A percentile compares a stretch with the other conserved stretches of the same genome.
Evolutionary conservation across 1,140 invertebrate genomes (phyloP).

Genomic region (Thaumatotibia leucotreta): DNA sequence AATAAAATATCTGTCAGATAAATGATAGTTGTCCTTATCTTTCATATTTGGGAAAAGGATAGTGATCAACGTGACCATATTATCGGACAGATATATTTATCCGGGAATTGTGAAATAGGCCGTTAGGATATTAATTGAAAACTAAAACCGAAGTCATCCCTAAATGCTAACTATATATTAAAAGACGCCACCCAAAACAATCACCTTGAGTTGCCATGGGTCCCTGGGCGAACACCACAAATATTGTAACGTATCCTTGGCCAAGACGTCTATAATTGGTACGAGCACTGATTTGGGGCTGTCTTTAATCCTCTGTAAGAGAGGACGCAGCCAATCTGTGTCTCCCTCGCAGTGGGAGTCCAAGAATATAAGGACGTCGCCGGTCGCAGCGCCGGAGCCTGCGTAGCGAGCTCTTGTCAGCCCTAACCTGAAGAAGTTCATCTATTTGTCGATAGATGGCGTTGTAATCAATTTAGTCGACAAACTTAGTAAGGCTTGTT

Average conservation of each 20-base stretch:
- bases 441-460: not conserved
- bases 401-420: conserved; percentile 80
- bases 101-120: too few relatives aligned
- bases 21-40: too few relatives aligned
- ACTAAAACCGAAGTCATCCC: too few relatives aligned
- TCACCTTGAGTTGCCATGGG: too few relatives aligned
- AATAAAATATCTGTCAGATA: too few relatives aligned
- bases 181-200: conserved; percentile 85
- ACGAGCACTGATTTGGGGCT: conserved; percentile 86
- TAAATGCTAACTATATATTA: conserved; percentile 93
- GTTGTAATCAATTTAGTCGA: not conserved
- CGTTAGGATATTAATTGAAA: too few relatives aligned
- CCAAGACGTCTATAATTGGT: conserved; percentile 84
- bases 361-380: conserved; percentile 90
- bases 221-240: too few relatives aligned
- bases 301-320: conserved; percentile 88
- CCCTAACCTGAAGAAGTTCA: too few relatives aligned
- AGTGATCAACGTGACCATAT: too few relatives aligned
- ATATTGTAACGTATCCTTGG: conserved; percentile 39
- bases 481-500: too few relatives aligned
- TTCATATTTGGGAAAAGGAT: too few relatives aligned
- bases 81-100: too few relatives aligned
- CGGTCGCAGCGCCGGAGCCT: conserved; percentile 84
- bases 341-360: conserved; percentile 94
- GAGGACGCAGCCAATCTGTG: conserved; percentile 87